These are phyloP conservation scores for Idaea dimidiata DNA, from an alignment of 2,888 invertebrate species.

Conservation along the genomic window DNA sequence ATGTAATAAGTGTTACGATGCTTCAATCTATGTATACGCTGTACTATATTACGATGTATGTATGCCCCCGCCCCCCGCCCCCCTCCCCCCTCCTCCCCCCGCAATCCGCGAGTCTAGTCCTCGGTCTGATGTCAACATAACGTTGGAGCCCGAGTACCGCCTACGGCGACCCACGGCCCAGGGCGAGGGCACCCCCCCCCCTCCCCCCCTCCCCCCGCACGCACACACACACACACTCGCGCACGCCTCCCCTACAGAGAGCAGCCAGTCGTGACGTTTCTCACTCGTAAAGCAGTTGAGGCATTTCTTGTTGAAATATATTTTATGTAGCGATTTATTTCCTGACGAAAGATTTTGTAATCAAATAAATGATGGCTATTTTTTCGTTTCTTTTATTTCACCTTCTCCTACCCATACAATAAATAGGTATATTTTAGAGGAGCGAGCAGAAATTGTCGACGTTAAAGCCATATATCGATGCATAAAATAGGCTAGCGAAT, in stretches of 20 bases:
- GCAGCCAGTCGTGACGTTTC: constrained; percentile 7
- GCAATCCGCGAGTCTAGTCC: not conserved
- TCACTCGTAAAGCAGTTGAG: constrained; percentile 46
- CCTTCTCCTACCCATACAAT: not conserved
- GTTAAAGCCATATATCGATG: too few relatives aligned
- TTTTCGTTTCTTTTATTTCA: constrained; percentile 43
- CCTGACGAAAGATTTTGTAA: constrained; percentile 75
- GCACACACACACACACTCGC: constrained; percentile 32
- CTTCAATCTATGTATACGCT: too few relatives aligned
- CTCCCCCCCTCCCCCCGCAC: constrained; percentile 40
- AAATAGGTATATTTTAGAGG: too few relatives aligned
- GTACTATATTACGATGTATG: too few relatives aligned
- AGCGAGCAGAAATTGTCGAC: too few relatives aligned
- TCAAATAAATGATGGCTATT: constrained; percentile 79
- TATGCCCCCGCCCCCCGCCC: too few relatives aligned
- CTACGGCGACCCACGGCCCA: not conserved
- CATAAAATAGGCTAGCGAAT: too few relatives aligned
- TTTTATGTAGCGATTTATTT: constrained; percentile 77
- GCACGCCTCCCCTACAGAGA: not conserved
- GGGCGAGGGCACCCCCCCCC: not conserved
- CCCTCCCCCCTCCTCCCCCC: too few relatives aligned
- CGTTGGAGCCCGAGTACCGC: not conserved
- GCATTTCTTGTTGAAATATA: constrained; percentile 72
- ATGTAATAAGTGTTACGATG: too few relatives aligned
- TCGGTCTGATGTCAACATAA: not conserved